Percentiles rank a stretch among this genome's conserved stretches.
Conservation (phyloP, 2,888 invertebrate genomes). For the Nomada flava region DNA sequence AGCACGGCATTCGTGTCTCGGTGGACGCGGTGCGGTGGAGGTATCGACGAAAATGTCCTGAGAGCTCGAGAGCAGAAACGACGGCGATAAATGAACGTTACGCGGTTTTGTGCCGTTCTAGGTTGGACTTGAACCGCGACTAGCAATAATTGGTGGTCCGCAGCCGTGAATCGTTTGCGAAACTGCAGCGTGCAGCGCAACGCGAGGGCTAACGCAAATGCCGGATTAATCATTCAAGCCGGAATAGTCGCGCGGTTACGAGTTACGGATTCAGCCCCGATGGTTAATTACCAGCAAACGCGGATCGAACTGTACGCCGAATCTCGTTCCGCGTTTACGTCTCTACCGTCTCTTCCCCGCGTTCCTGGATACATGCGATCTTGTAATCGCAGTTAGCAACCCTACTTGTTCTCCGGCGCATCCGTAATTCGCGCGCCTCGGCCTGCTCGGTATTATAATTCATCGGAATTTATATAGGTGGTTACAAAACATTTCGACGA, state of each 20-base stretch:
- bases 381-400: too few species aligned
- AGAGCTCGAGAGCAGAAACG: not conserved
- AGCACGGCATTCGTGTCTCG: conserved; percentile 38
- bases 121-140: conserved; percentile 30
- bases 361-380: not conserved
- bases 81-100: conserved; percentile 19
- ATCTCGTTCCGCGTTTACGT: conserved; percentile 20
- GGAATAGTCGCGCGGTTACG: conserved; percentile 25
- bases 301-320: conserved; percentile 21
- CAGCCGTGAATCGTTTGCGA: conserved; percentile 53
- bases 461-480: too few species aligned
- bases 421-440: not conserved
- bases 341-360: not conserved
- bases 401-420: too few species aligned
- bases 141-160: conserved; percentile 59
- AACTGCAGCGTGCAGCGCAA: conserved; percentile 36
- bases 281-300: conserved; percentile 46
- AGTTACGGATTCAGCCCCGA: conserved; percentile 3
- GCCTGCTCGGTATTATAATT: not conserved
- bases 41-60: conserved; percentile 44
- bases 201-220: conserved; percentile 55
- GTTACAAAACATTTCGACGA: too few species aligned
- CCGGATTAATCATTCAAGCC: conserved; percentile 65
- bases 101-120: conserved; percentile 15
- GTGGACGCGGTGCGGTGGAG: conserved; percentile 41